Conservation (phyloP, 2,888 invertebrate genomes). For the Hydrotaea cyrtoneurina region DNA sequence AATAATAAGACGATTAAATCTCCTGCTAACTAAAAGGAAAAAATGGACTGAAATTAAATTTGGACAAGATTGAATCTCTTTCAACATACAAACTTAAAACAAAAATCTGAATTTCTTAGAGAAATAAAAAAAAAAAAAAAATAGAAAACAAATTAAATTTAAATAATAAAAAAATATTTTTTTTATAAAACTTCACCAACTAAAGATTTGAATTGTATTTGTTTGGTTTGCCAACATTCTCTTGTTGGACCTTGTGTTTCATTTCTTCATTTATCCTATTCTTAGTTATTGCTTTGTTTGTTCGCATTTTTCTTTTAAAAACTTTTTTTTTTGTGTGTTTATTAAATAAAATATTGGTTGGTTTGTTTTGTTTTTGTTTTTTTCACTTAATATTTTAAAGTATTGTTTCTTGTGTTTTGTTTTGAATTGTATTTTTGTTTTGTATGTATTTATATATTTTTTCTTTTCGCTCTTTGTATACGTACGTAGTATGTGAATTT, state of each 20-base stretch:
- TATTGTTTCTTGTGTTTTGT: constrained; percentile 6
- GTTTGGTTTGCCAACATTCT: constrained; percentile 46
- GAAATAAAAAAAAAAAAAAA: too few relatives aligned
- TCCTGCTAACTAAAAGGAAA: too few relatives aligned
- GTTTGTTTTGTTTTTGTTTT: background rate
- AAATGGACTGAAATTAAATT: too few relatives aligned
- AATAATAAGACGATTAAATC: too few relatives aligned
- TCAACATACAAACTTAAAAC: too few relatives aligned
- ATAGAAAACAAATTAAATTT: background rate
- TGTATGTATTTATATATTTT: background rate
- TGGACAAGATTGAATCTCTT: too few relatives aligned
- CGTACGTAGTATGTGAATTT: constrained; percentile 21
- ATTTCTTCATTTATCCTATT: constrained; percentile 2
- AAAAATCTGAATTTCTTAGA: too few relatives aligned
- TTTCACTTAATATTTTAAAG: constrained; percentile 5
- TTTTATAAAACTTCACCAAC: too few relatives aligned
- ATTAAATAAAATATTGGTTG: constrained; percentile 20
- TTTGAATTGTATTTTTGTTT: background rate
- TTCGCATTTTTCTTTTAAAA: constrained; percentile 52
- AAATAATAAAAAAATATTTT: background rate
- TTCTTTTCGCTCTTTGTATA: constrained; percentile 21
- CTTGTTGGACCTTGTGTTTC: background rate
- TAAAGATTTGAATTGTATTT: too few relatives aligned
- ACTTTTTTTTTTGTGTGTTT: constrained; percentile 4
- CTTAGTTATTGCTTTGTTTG: constrained; percentile 36